Percentiles rank a stretch among this genome's conserved stretches.
These are phyloP conservation scores for Apomyelois bistriatella DNA, from an alignment of 2,888 invertebrate species.

Conservation along the genomic window DNA sequence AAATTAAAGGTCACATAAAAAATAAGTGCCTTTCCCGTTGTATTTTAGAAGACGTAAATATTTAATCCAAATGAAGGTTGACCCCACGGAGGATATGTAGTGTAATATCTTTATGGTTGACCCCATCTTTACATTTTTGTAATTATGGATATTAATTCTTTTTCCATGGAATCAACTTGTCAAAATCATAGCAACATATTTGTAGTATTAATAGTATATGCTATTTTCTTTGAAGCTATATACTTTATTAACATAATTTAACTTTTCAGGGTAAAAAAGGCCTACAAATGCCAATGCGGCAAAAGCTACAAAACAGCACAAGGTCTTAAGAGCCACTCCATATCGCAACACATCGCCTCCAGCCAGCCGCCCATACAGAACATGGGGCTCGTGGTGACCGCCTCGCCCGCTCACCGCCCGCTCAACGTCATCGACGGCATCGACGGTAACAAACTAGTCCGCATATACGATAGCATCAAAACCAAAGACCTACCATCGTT, in stretches of 20 bases:
- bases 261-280: slow-evolving; percentile 85
- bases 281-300: slow-evolving; percentile 90
- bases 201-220: too few species aligned
- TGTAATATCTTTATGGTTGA: too few species aligned
- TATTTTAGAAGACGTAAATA: too few species aligned
- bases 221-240: too few species aligned
- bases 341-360: slow-evolving; percentile 48
- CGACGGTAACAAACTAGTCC: slow-evolving; percentile 60
- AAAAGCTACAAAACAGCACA: slow-evolving; percentile 91
- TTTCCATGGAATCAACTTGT: too few species aligned
- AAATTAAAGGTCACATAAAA: too few species aligned
- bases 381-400: slow-evolving; percentile 63
- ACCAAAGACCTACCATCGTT: slow-evolving; percentile 60
- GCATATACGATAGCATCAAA: slow-evolving; percentile 66
- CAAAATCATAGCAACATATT: too few species aligned
- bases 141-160: too few species aligned
- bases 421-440: slow-evolving; percentile 43
- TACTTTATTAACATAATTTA: not conserved
- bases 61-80: too few species aligned
- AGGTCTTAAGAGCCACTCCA: slow-evolving; percentile 87
- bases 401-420: slow-evolving; percentile 49
- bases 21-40: too few species aligned
- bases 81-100: too few species aligned
- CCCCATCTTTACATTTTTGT: too few species aligned
- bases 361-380: slow-evolving; percentile 36